Base-by-base conservation (phyloP, 2,888 invertebrate species). In the Clunio marinus region DNA sequence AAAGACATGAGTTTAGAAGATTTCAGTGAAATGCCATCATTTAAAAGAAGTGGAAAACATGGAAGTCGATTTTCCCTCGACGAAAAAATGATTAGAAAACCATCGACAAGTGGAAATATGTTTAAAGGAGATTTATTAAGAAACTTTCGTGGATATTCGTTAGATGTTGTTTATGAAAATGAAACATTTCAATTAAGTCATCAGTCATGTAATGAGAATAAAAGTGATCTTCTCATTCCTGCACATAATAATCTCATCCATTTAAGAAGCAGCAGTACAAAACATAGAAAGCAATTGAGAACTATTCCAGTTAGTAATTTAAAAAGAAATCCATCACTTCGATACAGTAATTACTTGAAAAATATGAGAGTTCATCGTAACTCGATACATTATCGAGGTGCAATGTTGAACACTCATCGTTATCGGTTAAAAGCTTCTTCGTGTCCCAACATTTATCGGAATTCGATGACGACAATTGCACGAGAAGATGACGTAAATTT, bases 361-460 rank as follows among this genome's bases (percentile, higher is more conserved):
- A 83, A 86, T 72, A 83, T 87, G 73, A 80, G 83, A 70, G 80
- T 87, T 22, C 90, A 90, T 72, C 82, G 91, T 71, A 91, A 89
- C 75, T 91, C 91, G 0, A 86, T 93, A 71, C 89, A 92, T 77
- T 92, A 93, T 77, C 86, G 93, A 58, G 91, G 91, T 51, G 92
- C 93, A 3, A 88, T 92, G 81, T 78, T 93, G 69, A 92, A 90
- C 76, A 88, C 89, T 69, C 88, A 88, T 73, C 86, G 89, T 71
- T 93, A 93, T 77, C 83, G 88, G 68, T 78, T 93, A 70, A 83
- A 89, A 70, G 93, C 94, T 1, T 92, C 91, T 1, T 94, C 94
- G 55, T 95, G 95, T 76, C 96, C 96, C 0, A 89, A 96, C 78
- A 92, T 96, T 73, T 92, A 87, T 75, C 84, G 89, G 73, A 91